phyloP scores from a whole-genome alignment of 2,797 vertebrate genomes.

The Neoniphon sammara region DNA sequence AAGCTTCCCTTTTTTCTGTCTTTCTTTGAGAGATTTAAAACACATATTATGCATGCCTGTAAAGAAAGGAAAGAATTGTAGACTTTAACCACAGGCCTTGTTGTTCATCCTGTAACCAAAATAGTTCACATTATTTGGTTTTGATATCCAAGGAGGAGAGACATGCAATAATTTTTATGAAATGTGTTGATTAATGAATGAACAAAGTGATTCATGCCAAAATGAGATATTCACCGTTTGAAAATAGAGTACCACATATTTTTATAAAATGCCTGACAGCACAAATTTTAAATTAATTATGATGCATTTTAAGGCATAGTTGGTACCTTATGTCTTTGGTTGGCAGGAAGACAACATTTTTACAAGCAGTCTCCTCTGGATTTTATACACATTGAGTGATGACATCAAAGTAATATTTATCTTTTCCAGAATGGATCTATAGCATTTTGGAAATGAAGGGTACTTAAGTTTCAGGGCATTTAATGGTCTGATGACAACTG shows the following conservation, averaged over 20 bases:
- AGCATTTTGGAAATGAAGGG: slow-evolving; percentile 18
- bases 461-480: slow-evolving; percentile 24
- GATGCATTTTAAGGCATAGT: background rate
- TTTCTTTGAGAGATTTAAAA: slow-evolving; percentile 13
- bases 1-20: slow-evolving; percentile 13
- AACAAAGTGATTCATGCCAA: background rate
- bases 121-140: slow-evolving; percentile 23
- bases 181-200: background rate
- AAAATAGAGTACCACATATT: too few relatives aligned
- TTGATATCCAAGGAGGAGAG: background rate
- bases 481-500: slow-evolving; percentile 27
- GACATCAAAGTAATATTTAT: background rate
- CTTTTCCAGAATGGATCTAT: background rate
- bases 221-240: background rate
- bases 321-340: background rate
- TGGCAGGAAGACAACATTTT: slow-evolving; percentile 17
- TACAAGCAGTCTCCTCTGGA: background rate
- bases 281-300: background rate
- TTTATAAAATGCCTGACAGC: background rate
- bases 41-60: background rate
- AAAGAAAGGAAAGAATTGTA: slow-evolving; percentile 1
- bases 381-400: slow-evolving; percentile 4
- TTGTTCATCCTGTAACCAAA: slow-evolving; percentile 28
- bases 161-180: background rate
- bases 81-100: slow-evolving; percentile 31